Conservation (phyloP, 1,140 invertebrate species). For the Bactericera cockerelli region DNA sequence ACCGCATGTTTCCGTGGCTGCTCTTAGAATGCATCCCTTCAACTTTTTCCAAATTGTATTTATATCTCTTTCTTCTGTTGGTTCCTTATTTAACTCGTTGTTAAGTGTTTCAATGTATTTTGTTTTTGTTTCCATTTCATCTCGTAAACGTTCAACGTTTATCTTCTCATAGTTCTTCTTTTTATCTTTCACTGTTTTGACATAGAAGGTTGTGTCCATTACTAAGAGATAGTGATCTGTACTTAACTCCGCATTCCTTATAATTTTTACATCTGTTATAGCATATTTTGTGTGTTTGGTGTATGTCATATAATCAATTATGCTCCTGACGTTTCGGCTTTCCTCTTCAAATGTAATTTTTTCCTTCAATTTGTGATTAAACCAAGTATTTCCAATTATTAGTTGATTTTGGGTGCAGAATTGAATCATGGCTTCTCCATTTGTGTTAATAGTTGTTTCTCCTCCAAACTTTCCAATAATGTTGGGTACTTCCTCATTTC, state of each 20-base stretch:
- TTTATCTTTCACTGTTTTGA: background rate
- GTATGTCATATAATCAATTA: background rate
- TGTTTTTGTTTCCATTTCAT: background rate
- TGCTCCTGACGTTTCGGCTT: background rate
- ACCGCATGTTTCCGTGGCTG: background rate
- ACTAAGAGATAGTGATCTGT: background rate
- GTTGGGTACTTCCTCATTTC: background rate
- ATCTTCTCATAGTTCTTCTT: background rate
- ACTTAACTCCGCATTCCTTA: background rate
- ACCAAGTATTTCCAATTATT: background rate
- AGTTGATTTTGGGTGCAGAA: background rate
- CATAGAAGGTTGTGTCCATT: background rate
- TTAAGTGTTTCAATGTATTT: background rate
- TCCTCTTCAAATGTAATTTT: too few relatives aligned
- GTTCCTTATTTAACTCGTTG: background rate
- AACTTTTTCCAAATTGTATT: background rate
- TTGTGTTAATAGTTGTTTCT: background rate
- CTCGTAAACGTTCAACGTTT: background rate
- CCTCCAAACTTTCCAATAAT: background rate
- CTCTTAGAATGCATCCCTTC: background rate
- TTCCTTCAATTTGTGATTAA: background rate
- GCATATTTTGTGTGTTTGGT: background rate
- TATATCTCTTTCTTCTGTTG: background rate
- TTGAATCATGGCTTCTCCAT: background rate
- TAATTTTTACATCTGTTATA: background rate